Conservation (phyloP, 2,113 vertebrate genomes). For the Sphyrna mokarran region DNA sequence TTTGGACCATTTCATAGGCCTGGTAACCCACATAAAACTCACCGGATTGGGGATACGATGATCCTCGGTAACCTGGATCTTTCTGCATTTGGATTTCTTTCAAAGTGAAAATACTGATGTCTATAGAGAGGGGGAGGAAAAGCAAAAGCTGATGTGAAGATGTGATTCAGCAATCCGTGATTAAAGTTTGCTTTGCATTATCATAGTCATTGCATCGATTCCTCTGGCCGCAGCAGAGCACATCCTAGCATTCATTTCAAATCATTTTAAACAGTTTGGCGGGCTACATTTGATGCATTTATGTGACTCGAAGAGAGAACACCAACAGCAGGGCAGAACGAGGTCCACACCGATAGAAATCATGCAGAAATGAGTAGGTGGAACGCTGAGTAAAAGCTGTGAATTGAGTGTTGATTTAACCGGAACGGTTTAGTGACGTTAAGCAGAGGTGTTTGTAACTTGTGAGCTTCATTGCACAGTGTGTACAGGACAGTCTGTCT, state of each 20-base stretch:
- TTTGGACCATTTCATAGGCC: neutral
- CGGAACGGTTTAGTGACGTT: neutral
- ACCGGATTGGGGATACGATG: constrained; percentile 84
- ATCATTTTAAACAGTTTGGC: neutral
- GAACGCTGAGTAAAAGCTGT: neutral
- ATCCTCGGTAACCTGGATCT: constrained; percentile 79
- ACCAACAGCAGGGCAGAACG: neutral
- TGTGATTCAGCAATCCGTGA: neutral
- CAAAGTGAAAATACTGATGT: constrained; percentile 81
- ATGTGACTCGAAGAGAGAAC: neutral
- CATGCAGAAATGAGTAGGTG: neutral
- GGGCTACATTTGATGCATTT: neutral
- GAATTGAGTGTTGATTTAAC: neutral
- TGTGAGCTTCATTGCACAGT: neutral
- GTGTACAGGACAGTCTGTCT: neutral
- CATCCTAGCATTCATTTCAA: neutral
- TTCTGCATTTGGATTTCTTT: constrained; percentile 87
- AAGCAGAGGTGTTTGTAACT: neutral
- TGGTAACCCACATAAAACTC: constrained; percentile 27
- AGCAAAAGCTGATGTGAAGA: neutral
- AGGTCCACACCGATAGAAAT: neutral
- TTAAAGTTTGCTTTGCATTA: neutral
- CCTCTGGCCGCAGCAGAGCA: neutral
- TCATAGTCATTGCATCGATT: neutral
- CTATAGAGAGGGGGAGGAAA: constrained; percentile 50